These are phyloP conservation scores for Nowickia ferox DNA, from an alignment of 2,888 invertebrate species.

Conservation along the genomic window DNA sequence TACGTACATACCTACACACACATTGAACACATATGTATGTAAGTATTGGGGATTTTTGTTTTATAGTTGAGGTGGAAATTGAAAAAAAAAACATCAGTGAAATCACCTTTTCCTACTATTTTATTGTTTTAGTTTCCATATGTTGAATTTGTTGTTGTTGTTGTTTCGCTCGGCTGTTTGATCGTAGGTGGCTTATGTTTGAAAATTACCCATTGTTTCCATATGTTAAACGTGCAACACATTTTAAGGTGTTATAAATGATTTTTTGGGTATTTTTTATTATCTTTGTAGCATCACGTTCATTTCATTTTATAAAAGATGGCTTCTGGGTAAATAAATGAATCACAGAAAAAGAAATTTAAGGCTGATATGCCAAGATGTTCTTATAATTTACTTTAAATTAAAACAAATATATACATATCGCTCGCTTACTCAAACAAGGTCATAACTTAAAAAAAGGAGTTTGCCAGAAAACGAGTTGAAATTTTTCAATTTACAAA, in stretches of 20 bases:
- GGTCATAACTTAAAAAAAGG: too few species aligned
- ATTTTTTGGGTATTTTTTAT: conserved; percentile 20
- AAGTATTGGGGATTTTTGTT: conserved; percentile 25
- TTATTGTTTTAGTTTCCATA: conserved; percentile 36
- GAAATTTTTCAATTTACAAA: too few species aligned
- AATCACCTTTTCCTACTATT: conserved; percentile 1
- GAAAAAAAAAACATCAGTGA: neutral
- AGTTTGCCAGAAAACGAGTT: too few species aligned
- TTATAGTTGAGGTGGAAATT: conserved; percentile 9
- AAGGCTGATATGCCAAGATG: neutral
- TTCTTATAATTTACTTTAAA: neutral
- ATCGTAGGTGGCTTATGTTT: conserved; percentile 47
- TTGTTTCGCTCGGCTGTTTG: conserved; percentile 13
- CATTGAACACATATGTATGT: neutral
- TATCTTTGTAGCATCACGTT: conserved; percentile 60
- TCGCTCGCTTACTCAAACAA: too few species aligned
- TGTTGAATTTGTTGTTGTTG: conserved; percentile 42
- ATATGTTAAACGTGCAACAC: conserved; percentile 48
- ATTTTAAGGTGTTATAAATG: conserved; percentile 53
- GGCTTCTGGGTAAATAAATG: conserved; percentile 18
- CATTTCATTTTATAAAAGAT: conserved; percentile 1
- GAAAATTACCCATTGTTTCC: conserved; percentile 60
- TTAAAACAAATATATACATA: neutral
- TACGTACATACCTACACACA: neutral
- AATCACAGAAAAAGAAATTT: neutral